Evolutionary conservation across 1,140 invertebrate genomes (phyloP), one percentile per base, ranked within the genome.

Genomic region (Sinella curviseta): DNA sequence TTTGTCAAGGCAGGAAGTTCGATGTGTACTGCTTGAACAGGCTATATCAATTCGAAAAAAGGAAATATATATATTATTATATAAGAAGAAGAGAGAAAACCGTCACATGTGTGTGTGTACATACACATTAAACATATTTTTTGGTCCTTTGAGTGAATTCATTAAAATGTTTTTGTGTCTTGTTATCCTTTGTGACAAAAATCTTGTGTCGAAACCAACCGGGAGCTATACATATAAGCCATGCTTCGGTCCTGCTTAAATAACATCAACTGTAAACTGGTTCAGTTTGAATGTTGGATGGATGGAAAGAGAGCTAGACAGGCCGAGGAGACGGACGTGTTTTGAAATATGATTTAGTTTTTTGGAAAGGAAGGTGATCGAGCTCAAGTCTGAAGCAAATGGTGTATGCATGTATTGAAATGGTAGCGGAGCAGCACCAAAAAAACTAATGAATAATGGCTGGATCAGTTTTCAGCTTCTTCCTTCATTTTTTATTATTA

Each of bases 1-100:
- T 70, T 70, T 70, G 65, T 70, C 65, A 70, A 30, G 65, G 65
- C 65, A 70, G 65, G 65, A 70, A 70, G 65, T 70, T 8, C 65
- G 65, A n/a, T n/a, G 65, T 70, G 65, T 70, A 31, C 2, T 70
- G 24, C 31, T 48, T 70, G 30, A 70, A 70, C 26, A 70, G 24
- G 65, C n/a, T 70, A 70, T 70, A 70, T 70, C 65, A 70, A 70
- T 70, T 30, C 26, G n/a, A 70, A n/a, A 31, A 33, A 70, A 33
- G 31, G 12, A 70, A 31, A 70, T 31, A 31, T n/a, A 70, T 70
- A n/a, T 2, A 70, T 30, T 30, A 8, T 26, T 14, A n/a, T 26
- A 8, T 8, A 70, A 30, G 24, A 8, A 26, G 39, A 75, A 54
- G n/a, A n/a, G n/a, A n/a, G n/a, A 36, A 75, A 39, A 48, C 24